Evolutionary conservation across 2,113 vertebrate genomes (phyloP), one percentile per base, ranked within the genome.

Genomic region (Empidonax alnorum): DNA sequence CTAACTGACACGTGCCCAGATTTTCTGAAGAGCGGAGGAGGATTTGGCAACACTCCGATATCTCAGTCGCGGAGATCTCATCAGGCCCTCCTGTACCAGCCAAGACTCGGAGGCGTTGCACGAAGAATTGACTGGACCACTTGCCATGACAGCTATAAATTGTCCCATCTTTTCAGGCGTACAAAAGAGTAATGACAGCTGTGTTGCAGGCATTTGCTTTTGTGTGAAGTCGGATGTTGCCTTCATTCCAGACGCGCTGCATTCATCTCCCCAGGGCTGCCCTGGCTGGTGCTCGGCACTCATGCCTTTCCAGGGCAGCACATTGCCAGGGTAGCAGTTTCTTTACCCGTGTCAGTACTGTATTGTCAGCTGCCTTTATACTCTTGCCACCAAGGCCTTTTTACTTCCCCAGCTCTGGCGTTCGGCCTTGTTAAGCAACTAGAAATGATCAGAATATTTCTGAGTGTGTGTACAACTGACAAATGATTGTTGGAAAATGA

Each of bases 161-260:
- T 84, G 80, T 67, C 35, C 83, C 2, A 1, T 94, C 84, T 89
- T 92, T 89, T 81, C 83, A 87, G 93, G 73, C 86, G 52, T 37
- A 89, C 91, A 92, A 94, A 95, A 92, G 80, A 78, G 56, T 56
- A 96, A 82, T 78, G 95, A 95, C 93, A 95, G 81, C 89, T 89
- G 72, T 65, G 87, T 93, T 90, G 94, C 68, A 94, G 95, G 59
- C 91, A 17, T 75, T 87, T 55, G 83, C 93, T 78, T 94, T 97
- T 94, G 93, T 93, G 80, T 52, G 47, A 82, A 94, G 68, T 93
- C 4, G 20, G 94, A 87, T 84, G 93, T 89, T 5, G 47, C 93
- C 47, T 80, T 90, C 80, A 37, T 92, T 90, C 69, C 91, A 91
- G 91, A 89, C 86, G 47, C 83, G 9, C 76, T 50, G 67, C 68